A percentile compares a stretch with the other conserved stretches of the same genome.
Evolutionary conservation across 2,113 vertebrate genomes (phyloP).

Genomic region (Benitochromis conjunctus): DNA sequence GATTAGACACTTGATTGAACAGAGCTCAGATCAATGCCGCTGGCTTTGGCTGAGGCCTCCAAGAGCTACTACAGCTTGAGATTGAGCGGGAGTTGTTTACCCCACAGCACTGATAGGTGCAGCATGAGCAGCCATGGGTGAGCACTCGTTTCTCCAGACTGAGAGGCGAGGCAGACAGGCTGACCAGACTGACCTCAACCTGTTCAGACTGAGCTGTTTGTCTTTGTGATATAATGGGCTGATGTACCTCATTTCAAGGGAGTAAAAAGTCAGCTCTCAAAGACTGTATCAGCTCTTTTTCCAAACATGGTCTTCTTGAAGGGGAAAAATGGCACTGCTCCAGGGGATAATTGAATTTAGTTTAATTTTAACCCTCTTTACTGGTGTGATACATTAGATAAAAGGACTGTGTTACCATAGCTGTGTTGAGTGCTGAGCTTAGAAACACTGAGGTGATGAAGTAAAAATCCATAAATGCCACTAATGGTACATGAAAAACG

Average conservation of each 20-base stretch:
- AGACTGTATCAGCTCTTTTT: constrained; percentile 5
- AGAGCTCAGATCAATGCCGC: constrained; percentile 5
- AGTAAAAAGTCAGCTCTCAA: neutral
- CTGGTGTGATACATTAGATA: neutral
- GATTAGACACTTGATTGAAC: neutral
- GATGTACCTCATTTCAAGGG: neutral
- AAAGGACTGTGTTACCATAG: neutral
- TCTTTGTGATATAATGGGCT: neutral
- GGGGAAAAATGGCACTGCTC: neutral
- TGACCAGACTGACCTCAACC: constrained; percentile 36
- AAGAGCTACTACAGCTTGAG: neutral
- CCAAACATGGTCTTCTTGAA: neutral
- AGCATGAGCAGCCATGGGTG: constrained; percentile 52
- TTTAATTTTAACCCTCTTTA: neutral
- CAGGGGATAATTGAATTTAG: neutral
- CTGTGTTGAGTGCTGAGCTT: neutral
- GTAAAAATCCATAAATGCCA: neutral
- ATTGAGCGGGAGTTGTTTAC: constrained; percentile 17
- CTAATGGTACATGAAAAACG: neutral
- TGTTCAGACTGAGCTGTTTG: constrained; percentile 17
- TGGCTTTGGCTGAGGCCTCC: neutral
- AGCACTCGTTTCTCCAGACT: neutral
- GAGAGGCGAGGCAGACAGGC: constrained; percentile 28
- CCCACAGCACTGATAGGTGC: constrained; percentile 35
- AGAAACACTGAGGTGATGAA: neutral